Evolutionary conservation across 2,797 vertebrate genomes (phyloP), one percentile per base, ranked within the genome.

Genomic region (Labeo calbasu): DNA sequence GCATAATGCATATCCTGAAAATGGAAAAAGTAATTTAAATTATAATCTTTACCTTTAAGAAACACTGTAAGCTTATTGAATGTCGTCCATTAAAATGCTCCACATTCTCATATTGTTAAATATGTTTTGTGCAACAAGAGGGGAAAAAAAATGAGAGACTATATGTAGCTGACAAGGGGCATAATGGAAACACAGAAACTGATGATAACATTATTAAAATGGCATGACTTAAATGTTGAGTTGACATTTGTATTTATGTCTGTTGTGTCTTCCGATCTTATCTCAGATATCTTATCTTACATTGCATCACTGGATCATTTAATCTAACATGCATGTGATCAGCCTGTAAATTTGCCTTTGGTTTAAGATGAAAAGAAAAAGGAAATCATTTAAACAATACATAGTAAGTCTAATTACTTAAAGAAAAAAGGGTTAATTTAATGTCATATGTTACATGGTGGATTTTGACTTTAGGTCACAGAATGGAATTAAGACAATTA

Each of bases 191-290:
- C 32, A 8, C n/a, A n/a, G n/a, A n/a, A n/a, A n/a, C 66, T 72
- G 32, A 57, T 40, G 71, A 43, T 69, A 68, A n/a, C 32, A 68
- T 36, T 53, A 40, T 55, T 53, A 43, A 68, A 68, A 79, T 57
- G 11, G 25, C 32, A 69, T 21, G 3, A 61, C 10, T 48, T n/a
- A 36, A 53, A 75, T 53, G 28, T 21, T 75, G 28, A 55, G 23
- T 28, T 51, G 46, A 19, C 70, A 72, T 72, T 51, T 25, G 48
- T 19, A 17, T 25, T 72, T 51, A 1, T 14, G 15, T 25, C 21
- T 72, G 21, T 70, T 75, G 17, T 76, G 19, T 43, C 32, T 10
- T 77, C 21, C 2, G 15, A 13, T 48, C 36, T 50, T 21, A 50
- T 46, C 40, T 50, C 12, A 23, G 28, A 51, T 51, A 51, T 72